A percentile compares a stretch with the other conserved stretches of the same genome.
phyloP scores from a whole-genome alignment of 2,797 vertebrate species.

The Echeneis naucrates region DNA sequence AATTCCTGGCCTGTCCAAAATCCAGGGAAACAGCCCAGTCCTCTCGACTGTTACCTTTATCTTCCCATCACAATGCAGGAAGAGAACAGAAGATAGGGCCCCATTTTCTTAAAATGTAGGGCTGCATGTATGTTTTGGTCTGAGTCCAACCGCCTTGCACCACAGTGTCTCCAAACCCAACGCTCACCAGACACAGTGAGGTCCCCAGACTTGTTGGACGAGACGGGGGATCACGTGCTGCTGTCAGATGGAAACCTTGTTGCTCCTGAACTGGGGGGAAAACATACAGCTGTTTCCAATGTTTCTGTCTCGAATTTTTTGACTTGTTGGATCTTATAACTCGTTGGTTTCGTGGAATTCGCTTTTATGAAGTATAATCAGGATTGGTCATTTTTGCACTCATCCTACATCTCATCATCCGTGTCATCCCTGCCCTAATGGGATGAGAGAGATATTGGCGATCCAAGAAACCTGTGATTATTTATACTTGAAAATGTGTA shows the following conservation, averaged over 20 bases:
- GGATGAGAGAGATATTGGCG: no score
- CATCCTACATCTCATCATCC: background rate
- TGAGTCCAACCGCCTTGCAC: conserved; percentile 39
- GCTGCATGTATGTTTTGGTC: conserved; percentile 68
- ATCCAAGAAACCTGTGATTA: no score
- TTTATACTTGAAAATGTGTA: no score
- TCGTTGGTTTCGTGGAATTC: background rate
- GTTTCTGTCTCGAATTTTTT: background rate
- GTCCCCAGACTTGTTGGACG: conserved; percentile 9
- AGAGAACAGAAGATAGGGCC: conserved; percentile 47
- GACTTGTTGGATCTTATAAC: background rate
- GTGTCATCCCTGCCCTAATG: background rate
- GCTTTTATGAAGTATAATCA: background rate
- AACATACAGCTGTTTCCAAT: conserved; percentile 12
- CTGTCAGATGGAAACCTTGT: conserved; percentile 23
- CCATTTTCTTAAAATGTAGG: conserved; percentile 63
- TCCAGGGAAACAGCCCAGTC: conserved; percentile 34
- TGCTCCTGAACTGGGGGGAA: conserved; percentile 14
- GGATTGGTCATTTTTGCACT: background rate
- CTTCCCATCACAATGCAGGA: conserved; percentile 50
- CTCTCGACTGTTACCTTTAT: conserved; percentile 53
- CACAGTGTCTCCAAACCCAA: conserved; percentile 36
- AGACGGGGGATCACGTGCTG: conserved; percentile 11
- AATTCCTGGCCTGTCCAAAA: conserved; percentile 49
- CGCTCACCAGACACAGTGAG: conserved; percentile 29